Percentiles rank a stretch among this genome's conserved stretches.
These are phyloP conservation scores for Tenthredo notha DNA, from an alignment of 2,888 invertebrate genomes.

Conservation along the genomic window DNA sequence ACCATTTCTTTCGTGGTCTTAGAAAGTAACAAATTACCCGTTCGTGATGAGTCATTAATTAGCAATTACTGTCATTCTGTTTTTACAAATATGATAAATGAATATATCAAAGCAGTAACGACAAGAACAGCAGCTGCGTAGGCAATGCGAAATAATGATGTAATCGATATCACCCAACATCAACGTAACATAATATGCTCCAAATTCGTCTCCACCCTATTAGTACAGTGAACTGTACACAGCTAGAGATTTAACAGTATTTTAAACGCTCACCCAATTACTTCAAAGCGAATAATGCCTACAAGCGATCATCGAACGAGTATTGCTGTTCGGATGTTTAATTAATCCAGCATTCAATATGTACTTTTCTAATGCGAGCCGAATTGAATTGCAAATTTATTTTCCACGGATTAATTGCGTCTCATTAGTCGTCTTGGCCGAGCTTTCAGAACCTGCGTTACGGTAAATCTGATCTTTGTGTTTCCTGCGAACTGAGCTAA, in stretches of 20 bases:
- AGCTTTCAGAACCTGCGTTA: background rate
- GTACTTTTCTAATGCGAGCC: background rate
- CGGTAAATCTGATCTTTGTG: slow-evolving; percentile 7
- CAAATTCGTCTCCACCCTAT: background rate
- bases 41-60: background rate
- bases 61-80: background rate
- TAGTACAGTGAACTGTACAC: background rate
- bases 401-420: background rate
- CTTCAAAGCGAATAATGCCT: background rate
- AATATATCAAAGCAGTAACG: background rate
- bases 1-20: background rate
- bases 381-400: background rate
- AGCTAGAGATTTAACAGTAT: background rate
- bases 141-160: background rate
- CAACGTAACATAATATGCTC: background rate
- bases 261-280: background rate
- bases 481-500: background rate
- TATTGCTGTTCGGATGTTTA: background rate
- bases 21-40: background rate
- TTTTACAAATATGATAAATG: slow-evolving; percentile 5
- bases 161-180: background rate
- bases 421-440: background rate
- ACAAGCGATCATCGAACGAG: background rate
- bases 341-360: background rate
- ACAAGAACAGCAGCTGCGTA: background rate